Evolutionary conservation across 2,888 invertebrate genomes (phyloP), one percentile per base, ranked within the genome.

Genomic region (Melanostoma mellinum): DNA sequence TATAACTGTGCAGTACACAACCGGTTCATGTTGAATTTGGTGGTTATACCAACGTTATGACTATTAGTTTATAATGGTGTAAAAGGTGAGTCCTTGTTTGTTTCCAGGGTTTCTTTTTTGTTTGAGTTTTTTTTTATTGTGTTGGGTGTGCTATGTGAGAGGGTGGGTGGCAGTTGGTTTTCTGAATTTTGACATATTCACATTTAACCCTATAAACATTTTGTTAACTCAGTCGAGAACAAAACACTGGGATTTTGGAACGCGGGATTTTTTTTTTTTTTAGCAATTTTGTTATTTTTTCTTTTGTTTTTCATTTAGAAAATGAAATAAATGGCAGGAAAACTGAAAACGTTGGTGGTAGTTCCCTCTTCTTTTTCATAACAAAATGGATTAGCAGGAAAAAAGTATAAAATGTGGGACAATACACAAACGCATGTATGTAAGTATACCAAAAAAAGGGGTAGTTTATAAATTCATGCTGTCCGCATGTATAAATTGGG

Each of bases 21-120:
- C 77, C 50, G 50, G 63, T 60, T 76, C 61, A 65, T 69, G 63
- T 78, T 65, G 40, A 53, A 73, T 71, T 84, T 72, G 79, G 74
- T 75, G 79, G 74, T 84, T 71, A 65, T 79, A 84, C 78, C 74
- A 84, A 78, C 84, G 69, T 78, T 84, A 84, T 84, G 74, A 84
- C 79, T 79, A 75, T 79, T 75, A 82, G 82, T 79, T 84, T 75
- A 75, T 74, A 69, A 82, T 65, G 67, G 77, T 68, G 48, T 73
- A 77, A 46, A 68, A 53, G 72, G 67, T 46, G 73, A 35, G 60
- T 63, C 53, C 44, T 68, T 69, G 44, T 65, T 56, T 67, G 53
- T 67, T 53, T 42, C 53, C 52, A 53, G 10, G 40, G 53, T 40
- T 67, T 67, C 33, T 40, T 40, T 53, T 53, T n/a, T 67, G 9